These are phyloP conservation scores for Neotoma lepida DNA, from an alignment of 2,113 vertebrate genomes.

Conservation along the genomic window DNA sequence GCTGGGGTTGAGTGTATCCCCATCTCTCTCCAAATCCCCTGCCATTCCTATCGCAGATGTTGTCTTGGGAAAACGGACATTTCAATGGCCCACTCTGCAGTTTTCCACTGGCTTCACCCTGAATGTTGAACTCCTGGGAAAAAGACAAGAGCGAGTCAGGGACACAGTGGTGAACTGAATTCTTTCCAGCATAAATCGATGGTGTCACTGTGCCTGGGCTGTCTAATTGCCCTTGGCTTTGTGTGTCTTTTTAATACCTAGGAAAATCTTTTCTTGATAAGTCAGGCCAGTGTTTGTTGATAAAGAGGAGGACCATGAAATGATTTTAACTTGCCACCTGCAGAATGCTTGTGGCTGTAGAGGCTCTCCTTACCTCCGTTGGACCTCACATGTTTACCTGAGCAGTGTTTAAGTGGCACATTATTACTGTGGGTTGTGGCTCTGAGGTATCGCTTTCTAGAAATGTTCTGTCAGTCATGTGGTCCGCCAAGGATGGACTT, in stretches of 20 bases:
- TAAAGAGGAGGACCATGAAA: not conserved
- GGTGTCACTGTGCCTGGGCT: not conserved
- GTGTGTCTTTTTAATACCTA: not conserved
- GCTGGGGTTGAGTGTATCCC: not conserved
- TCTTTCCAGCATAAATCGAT: conserved; percentile 1
- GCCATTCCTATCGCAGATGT: not conserved
- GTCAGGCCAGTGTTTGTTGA: not conserved
- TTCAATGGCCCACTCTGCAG: not conserved
- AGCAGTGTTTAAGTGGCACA: not conserved
- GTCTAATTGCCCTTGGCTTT: conserved; percentile 14
- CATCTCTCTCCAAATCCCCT: not conserved
- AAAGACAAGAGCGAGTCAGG: not conserved
- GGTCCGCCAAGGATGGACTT: not conserved
- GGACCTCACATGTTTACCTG: not conserved
- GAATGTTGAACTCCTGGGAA: not conserved
- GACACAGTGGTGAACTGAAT: not conserved
- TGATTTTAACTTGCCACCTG: not conserved
- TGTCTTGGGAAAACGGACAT: not conserved
- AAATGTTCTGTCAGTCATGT: not conserved
- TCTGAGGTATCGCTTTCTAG: not conserved
- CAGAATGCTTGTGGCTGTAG: not conserved
- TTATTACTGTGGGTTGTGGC: not conserved
- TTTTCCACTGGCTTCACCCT: not conserved
- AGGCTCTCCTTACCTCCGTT: not conserved
- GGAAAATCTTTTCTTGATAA: conserved; percentile 24